phyloP scores from a whole-genome alignment of 1,140 invertebrate species.

The Formica exsecta region DNA sequence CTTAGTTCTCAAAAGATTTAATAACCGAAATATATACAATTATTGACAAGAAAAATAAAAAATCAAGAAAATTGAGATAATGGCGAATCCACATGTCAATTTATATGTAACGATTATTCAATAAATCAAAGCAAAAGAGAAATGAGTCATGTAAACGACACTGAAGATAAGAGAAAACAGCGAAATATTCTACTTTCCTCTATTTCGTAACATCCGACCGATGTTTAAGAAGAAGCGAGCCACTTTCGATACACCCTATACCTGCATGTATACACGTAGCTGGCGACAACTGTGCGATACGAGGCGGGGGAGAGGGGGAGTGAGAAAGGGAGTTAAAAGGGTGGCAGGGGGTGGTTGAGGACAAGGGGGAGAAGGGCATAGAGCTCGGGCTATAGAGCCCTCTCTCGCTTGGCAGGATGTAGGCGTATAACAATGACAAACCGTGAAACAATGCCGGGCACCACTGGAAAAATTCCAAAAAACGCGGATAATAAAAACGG shows the following conservation, averaged over 20 bases:
- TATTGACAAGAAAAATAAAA: background rate
- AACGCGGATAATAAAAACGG: slow-evolving; percentile 86
- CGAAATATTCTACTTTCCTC: background rate
- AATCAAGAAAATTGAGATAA: background rate
- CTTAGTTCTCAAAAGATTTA: background rate
- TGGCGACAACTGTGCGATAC: slow-evolving; percentile 19
- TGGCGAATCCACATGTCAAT: background rate
- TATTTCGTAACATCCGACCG: background rate
- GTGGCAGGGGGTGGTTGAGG: slow-evolving; percentile 38
- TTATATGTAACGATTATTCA: background rate
- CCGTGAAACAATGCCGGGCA: slow-evolving; percentile 86
- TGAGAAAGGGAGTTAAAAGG: background rate
- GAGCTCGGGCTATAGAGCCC: slow-evolving; percentile 71
- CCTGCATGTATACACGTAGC: slow-evolving; percentile 48
- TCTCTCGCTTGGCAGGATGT: slow-evolving; percentile 79
- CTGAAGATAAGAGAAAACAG: background rate
- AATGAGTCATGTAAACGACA: background rate
- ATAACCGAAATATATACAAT: background rate
- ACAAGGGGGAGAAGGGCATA: slow-evolving; percentile 44
- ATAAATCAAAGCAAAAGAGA: background rate
- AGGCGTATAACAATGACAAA: slow-evolving; percentile 86
- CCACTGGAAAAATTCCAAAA: slow-evolving; percentile 87
- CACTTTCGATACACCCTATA: slow-evolving; percentile 58
- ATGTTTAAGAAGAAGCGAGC: slow-evolving; percentile 38
- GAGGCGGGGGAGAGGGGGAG: background rate